phyloP scores from a whole-genome alignment of 2,113 vertebrate genomes.

The Saimiri boliviensis region DNA sequence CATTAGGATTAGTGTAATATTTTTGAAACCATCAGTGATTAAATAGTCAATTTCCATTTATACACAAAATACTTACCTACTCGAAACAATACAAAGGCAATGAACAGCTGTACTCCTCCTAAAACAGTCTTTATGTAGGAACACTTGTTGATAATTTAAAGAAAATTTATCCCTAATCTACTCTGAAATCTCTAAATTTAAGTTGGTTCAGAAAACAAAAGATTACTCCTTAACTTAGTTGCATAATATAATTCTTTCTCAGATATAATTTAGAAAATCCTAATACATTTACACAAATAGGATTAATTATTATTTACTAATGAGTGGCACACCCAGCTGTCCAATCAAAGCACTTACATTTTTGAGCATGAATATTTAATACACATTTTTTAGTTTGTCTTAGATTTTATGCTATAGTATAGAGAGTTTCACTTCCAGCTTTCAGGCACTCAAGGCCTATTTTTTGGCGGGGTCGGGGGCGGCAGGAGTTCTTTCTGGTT shows the following conservation, averaged over 20 bases:
- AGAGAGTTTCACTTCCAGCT: constrained; percentile 55
- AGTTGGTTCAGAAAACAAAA: not conserved
- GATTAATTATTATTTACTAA: constrained; percentile 35
- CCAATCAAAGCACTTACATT: not conserved
- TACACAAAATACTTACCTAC: not conserved
- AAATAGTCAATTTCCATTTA: not conserved
- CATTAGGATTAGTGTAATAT: not conserved
- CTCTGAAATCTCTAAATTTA: constrained; percentile 15
- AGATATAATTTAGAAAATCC: constrained; percentile 28
- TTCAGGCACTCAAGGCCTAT: constrained; percentile 58
- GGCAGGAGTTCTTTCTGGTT: not conserved
- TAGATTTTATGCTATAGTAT: constrained; percentile 55
- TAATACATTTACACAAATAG: not conserved
- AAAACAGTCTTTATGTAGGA: not conserved
- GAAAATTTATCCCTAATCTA: not conserved
- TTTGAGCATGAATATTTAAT: constrained; percentile 61
- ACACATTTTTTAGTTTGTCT: constrained; percentile 53
- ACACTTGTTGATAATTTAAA: not conserved
- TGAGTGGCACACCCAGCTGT: not conserved
- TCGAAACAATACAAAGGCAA: not conserved
- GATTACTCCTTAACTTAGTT: not conserved
- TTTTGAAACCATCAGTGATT: not conserved
- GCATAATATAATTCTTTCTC: not conserved
- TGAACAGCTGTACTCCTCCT: not conserved
- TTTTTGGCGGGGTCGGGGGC: not conserved